These are phyloP conservation scores for Hartigia nigra DNA, from an alignment of 2,888 invertebrate species.

Conservation along the genomic window DNA sequence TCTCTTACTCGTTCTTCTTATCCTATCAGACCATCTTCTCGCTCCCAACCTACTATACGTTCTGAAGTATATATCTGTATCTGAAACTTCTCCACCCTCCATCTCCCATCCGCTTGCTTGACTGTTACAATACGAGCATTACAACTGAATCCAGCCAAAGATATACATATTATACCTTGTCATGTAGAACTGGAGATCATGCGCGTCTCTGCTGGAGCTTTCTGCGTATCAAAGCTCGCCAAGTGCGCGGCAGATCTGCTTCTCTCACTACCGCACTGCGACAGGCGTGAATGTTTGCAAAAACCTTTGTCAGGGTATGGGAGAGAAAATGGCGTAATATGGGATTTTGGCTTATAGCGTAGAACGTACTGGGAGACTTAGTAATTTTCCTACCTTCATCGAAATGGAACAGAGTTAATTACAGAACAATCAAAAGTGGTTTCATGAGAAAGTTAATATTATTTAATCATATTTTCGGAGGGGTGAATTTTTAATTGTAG, in stretches of 20 bases:
- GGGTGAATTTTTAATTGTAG: background rate
- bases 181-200: background rate
- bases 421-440: background rate
- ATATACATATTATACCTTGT: constrained; percentile 10
- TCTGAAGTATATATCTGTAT: background rate
- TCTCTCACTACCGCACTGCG: background rate
- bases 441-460: background rate
- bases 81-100: constrained; percentile 23
- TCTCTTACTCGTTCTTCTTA: constrained; percentile 30
- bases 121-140: constrained; percentile 30
- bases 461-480: background rate
- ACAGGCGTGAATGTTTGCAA: background rate
- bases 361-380: background rate
- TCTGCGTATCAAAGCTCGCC: background rate
- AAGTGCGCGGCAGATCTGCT: background rate
- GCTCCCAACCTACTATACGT: background rate
- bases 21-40: constrained; percentile 16
- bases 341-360: background rate
- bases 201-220: background rate
- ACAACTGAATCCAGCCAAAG: constrained; percentile 21
- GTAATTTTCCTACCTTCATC: background rate
- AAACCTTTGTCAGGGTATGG: background rate
- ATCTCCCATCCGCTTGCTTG: constrained; percentile 26
- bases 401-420: background rate
- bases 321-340: background rate